Evolutionary conservation across 2,797 vertebrate genomes (phyloP).

Genomic region (Lindbergichthys nudifrons): DNA sequence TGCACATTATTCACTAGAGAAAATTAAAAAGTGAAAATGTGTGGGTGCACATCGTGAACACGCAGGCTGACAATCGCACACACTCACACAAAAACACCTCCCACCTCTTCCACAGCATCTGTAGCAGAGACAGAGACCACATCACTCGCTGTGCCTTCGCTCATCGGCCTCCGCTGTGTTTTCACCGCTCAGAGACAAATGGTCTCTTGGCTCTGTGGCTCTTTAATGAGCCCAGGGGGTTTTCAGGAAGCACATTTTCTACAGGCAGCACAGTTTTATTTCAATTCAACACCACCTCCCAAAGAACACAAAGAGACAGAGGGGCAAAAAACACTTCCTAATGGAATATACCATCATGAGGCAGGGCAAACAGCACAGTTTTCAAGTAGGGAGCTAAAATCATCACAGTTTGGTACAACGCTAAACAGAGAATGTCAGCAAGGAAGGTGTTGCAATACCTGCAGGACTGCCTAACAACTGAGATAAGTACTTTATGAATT

Average conservation of each 20-base stretch:
- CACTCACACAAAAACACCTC: constrained; percentile 39
- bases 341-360: constrained; percentile 57
- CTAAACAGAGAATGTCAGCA: constrained; percentile 36
- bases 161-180: constrained; percentile 58
- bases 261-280: constrained; percentile 60
- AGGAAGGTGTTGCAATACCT: neutral
- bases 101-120: constrained; percentile 35
- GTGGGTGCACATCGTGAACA: neutral
- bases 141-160: constrained; percentile 47
- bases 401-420: constrained; percentile 22
- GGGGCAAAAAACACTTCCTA: constrained; percentile 33
- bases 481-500: constrained; percentile 12
- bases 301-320: constrained; percentile 26
- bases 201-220: constrained; percentile 65
- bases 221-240: constrained; percentile 75
- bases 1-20: constrained; percentile 41
- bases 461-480: constrained; percentile 19
- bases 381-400: constrained; percentile 23
- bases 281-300: constrained; percentile 35
- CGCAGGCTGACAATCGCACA: constrained; percentile 6
- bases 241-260: constrained; percentile 71
- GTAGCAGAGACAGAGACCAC: constrained; percentile 65
- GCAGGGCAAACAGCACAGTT: neutral
- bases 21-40: constrained; percentile 38
- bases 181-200: constrained; percentile 78